phyloP scores from a whole-genome alignment of 1,140 invertebrate species.

The Psix sp. region DNA sequence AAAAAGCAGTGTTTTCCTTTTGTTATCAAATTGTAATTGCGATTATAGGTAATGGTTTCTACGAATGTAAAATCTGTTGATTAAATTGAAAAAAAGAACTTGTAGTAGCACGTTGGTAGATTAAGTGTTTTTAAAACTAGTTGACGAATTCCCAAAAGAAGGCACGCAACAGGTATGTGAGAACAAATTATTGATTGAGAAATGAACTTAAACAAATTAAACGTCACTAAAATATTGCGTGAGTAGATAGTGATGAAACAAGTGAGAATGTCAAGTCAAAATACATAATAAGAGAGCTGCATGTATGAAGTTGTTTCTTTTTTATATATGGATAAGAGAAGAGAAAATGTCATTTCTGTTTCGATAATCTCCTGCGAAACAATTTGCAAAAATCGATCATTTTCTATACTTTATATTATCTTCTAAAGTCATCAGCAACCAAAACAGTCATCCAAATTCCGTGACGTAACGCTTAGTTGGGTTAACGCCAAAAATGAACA shows the following conservation, averaged over 20 bases:
- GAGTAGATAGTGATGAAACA: constrained; percentile 56
- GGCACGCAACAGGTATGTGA: constrained; percentile 29
- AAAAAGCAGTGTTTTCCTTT: constrained; percentile 20
- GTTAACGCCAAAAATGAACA: constrained; percentile 11
- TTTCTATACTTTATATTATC: constrained; percentile 50
- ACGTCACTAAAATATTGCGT: constrained; percentile 60
- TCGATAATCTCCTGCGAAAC: constrained; percentile 59
- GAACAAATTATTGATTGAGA: constrained; percentile 6
- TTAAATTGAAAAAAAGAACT: constrained; percentile 23
- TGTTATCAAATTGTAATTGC: constrained; percentile 30
- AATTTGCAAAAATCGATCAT: constrained; percentile 56
- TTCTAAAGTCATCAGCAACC: constrained; percentile 40
- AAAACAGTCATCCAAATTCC: constrained; percentile 64
- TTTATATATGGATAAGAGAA: constrained; percentile 36
- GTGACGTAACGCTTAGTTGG: constrained; percentile 52
- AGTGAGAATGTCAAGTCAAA: constrained; percentile 60
- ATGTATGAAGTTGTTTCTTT: constrained; percentile 56
- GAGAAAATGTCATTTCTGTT: constrained; percentile 70
- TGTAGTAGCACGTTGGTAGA: constrained; percentile 45
- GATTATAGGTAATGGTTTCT: constrained; percentile 46
- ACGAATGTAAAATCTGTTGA: constrained; percentile 36
- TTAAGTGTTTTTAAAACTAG: constrained; percentile 54
- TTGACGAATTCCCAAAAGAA: constrained; percentile 23
- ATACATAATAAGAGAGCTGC: constrained; percentile 58
- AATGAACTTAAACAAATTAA: constrained; percentile 33